Conservation (phyloP, 2,113 vertebrate species). For the Gopherus evgoodei region DNA sequence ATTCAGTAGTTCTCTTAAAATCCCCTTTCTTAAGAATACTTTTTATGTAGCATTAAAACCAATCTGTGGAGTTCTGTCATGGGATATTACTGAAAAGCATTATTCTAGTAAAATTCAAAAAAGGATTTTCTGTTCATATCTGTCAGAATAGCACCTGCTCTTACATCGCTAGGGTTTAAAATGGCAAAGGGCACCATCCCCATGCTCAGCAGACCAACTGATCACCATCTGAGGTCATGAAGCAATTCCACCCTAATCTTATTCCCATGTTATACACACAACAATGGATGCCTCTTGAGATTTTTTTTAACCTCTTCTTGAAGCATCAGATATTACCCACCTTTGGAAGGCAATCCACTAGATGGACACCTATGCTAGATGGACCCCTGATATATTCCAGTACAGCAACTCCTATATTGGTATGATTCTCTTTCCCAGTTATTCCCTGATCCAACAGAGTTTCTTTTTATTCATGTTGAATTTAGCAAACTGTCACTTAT, state of each 20-base stretch:
- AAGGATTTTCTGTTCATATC: not conserved
- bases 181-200: not conserved
- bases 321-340: not conserved
- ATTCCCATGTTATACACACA: too few species aligned
- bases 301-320: not conserved
- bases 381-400: too few species aligned
- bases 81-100: constrained; percentile 5
- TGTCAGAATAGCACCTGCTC: not conserved
- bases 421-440: not conserved
- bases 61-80: not conserved
- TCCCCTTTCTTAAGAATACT: not conserved
- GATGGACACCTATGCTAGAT: too few species aligned
- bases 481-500: not conserved
- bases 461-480: not conserved
- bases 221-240: not conserved
- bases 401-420: not conserved
- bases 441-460: not conserved
- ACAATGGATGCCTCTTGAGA: not conserved
- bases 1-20: constrained; percentile 11
- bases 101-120: not conserved
- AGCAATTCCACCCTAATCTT: not conserved
- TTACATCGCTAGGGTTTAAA: not conserved
- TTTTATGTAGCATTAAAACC: not conserved
- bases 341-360: not conserved
- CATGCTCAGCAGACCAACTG: not conserved